Evolutionary conservation across 1,140 invertebrate species (phyloP), one percentile per base, ranked within the genome.

Genomic region (Drosophila ogumai): DNA sequence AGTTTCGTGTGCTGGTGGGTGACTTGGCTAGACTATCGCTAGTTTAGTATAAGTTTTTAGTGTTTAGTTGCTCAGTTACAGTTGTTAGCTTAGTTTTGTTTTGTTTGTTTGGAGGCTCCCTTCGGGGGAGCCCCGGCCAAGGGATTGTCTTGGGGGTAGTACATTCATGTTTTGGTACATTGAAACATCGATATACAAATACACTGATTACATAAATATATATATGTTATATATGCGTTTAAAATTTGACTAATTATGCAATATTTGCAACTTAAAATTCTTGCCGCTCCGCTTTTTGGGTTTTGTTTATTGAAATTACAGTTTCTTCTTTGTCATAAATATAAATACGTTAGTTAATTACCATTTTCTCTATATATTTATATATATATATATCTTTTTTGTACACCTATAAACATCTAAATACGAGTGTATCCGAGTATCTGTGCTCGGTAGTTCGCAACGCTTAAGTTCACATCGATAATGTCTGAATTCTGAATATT

Each of bases 281-380:
- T 81, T 71, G 64, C 58, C 65, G 64, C 73, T 55, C 55, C 55
- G 65, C 79, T 76, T 43, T 38, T 28, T 25, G 7, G 34, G 61
- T 15, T 28, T 47, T 69, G n/a, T 92, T 92, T 91, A 92, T 91
- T 92, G 91, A 92, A 92, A 92, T 92, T 92, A 92, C 91, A 92
- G 91, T 92, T 92, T 92, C 91, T 92, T 92, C 88, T 92, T 87
- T 68, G 54, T 80, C 79, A 58, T 79, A 57, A 67, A 77, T 66
- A 61, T 77, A 77, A 34, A 81, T 46, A 60, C 28, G 63, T 66
- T 84, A 81, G 60, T 71, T 75, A 84, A 81, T 88, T 88, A 90
- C 81, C 81, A 84, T 87, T 91, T 78, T 75, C 65, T 13, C 3
- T 31, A 49, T 75, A 72, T 67, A 28, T 54, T 34, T 54, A 13